Conservation (phyloP, 2,888 invertebrate species). For the Scaptomyza tumidula region DNA sequence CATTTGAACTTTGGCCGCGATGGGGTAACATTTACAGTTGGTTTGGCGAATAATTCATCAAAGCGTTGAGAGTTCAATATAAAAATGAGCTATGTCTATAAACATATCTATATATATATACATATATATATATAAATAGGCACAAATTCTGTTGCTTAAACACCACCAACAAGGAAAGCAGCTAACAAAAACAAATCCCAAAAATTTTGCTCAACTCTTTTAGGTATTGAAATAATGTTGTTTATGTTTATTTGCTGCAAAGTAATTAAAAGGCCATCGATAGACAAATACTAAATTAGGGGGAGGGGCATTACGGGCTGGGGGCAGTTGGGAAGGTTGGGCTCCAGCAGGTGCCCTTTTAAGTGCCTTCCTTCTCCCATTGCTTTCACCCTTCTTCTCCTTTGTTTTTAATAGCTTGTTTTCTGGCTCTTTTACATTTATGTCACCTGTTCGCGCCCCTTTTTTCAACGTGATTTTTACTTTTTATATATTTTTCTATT, state of each 20-base stretch:
- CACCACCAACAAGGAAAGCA: background rate
- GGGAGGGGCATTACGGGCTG: background rate
- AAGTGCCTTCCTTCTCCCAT: background rate
- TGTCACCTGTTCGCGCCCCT: slow-evolving; percentile 4
- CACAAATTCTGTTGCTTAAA: slow-evolving; percentile 2
- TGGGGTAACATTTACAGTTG: background rate
- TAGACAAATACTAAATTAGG: slow-evolving; percentile 47
- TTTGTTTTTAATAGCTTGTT: background rate
- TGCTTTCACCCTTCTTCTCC: background rate
- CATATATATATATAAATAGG: slow-evolving; percentile 1
- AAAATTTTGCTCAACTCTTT: slow-evolving; percentile 22
- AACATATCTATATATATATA: too few relatives aligned
- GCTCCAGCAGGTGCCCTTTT: background rate
- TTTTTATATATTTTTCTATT: background rate
- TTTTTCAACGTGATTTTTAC: slow-evolving; percentile 12
- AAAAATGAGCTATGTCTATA: too few relatives aligned
- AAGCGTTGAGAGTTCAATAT: background rate
- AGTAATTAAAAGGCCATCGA: slow-evolving; percentile 68
- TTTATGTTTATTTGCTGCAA: slow-evolving; percentile 69
- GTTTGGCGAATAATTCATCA: slow-evolving; percentile 9
- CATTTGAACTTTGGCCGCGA: background rate
- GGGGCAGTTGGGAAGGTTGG: background rate
- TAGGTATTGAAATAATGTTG: slow-evolving; percentile 23
- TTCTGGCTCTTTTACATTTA: background rate
- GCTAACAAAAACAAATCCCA: slow-evolving; percentile 18